A percentile compares a stretch with the other conserved stretches of the same genome.
phyloP scores from a whole-genome alignment of 2,113 vertebrate genomes.

The Tenrec ecaudatus region DNA sequence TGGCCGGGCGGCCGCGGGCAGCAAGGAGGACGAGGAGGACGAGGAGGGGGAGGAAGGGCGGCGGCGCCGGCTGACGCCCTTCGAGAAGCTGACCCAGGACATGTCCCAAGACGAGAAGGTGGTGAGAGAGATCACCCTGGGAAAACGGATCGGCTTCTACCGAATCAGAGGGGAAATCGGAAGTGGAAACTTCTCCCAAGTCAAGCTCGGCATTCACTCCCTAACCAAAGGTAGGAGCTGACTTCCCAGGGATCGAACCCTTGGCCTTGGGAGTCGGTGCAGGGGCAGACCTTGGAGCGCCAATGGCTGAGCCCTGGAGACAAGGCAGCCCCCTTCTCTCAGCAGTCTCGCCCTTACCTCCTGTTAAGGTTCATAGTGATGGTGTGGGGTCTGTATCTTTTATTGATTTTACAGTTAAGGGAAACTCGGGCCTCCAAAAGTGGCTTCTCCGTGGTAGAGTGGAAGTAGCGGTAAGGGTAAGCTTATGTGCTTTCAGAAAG shows the following conservation, averaged over 20 bases:
- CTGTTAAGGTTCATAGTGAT: not conserved
- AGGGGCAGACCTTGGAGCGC: not conserved
- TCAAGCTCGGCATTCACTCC: constrained; percentile 97
- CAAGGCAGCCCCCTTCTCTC: not conserved
- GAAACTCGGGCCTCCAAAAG: not conserved
- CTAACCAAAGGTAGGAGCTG: constrained; percentile 94
- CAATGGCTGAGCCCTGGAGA: not conserved
- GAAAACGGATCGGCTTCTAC: constrained; percentile 97
- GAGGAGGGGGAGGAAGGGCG: constrained; percentile 88
- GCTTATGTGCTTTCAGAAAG: not conserved
- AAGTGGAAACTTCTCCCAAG: constrained; percentile 98
- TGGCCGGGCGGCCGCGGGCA: constrained; percentile 71
- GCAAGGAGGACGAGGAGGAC: constrained; percentile 87
- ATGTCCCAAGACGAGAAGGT: constrained; percentile 97
- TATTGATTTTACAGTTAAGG: not conserved
- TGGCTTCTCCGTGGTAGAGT: not conserved
- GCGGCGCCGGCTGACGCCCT: constrained; percentile 90
- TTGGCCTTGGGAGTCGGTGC: rapidly evolving
- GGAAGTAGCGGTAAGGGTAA: not conserved
- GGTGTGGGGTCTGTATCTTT: not conserved
- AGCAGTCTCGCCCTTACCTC: rapidly evolving
- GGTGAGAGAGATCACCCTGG: constrained; percentile 94
- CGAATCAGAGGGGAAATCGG: constrained; percentile 96
- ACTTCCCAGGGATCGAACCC: not conserved
- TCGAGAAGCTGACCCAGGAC: constrained; percentile 95